Base-by-base conservation (phyloP, 1,140 invertebrate species). In the Choristoneura fumiferana region DNA sequence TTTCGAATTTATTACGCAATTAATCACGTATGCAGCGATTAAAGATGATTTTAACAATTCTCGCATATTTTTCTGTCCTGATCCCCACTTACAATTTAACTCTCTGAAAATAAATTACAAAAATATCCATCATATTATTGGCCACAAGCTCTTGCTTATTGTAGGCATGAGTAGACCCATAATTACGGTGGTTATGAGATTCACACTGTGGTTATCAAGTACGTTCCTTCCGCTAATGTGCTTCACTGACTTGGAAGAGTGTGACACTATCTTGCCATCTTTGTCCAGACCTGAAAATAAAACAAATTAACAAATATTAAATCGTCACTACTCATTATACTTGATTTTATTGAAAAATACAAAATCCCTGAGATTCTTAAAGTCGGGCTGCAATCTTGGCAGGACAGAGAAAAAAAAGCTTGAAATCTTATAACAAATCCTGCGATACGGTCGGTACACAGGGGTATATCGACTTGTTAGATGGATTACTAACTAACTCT, bases 171-270 rank as follows among this genome's bases (percentile, higher is more conserved):
- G 80, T 4, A 97, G 74, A 8, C 93, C 95, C 62, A 94, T 95
- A 0, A 95, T 83, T 37, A 97, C 91, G 57, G 93, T 95, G 0
- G 96, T 95, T 52, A 98, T 87, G 12, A 98, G 90, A 87, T 98
- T 98, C 0, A 98, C 95, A 84, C 95, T 94, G 73, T 98, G 95
- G 83, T 98, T 98, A 79, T 98, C 96, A n/a, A 98, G 82, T 40
- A 97, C 84, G 65, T 92, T 91, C 58, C 90, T 83, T 15, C 97
- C 97, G 76, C 93, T 92, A 53, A 98, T 95, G 76, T 96, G 92
- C 58, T 92, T 92, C 0, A 97, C 92, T 18, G 92, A 91, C 65
- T 92, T 90, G 14, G 94, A 95, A 14, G 95, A 94, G 34, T 91
- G 89, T 58, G 96, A 94, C 0, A 96, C 95, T 62, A 98, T 92